These are phyloP conservation scores for Zelleria hepariella DNA, from an alignment of 2,888 invertebrate genomes.

Conservation along the genomic window DNA sequence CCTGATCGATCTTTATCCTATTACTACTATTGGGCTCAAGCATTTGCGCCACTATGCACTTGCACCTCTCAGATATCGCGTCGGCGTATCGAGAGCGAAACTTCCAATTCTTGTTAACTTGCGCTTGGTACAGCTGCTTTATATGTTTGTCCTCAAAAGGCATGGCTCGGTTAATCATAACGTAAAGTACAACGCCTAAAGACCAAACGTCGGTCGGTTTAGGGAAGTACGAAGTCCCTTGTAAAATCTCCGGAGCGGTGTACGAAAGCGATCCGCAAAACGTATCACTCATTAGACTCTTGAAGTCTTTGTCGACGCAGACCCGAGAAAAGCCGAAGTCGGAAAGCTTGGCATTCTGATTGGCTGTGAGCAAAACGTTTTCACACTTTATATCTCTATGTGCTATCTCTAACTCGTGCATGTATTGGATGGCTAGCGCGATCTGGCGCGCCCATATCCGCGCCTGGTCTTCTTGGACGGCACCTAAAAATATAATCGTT, in stretches of 20 bases:
- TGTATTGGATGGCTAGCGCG: conserved; percentile 78
- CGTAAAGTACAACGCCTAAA: conserved; percentile 82
- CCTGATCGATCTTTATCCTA: conserved; percentile 73
- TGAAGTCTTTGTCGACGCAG: conserved; percentile 50
- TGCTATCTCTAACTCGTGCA: conserved; percentile 81
- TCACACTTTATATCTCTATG: conserved; percentile 89
- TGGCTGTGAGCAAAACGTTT: conserved; percentile 80
- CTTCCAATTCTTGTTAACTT: conserved; percentile 75
- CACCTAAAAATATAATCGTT: too few species aligned
- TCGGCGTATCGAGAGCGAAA: conserved; percentile 77
- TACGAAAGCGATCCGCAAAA: conserved; percentile 91
- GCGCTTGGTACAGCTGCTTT: conserved; percentile 75
- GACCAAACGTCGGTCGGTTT: conserved; percentile 87
- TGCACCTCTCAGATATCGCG: conserved; percentile 72
- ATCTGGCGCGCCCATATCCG: conserved; percentile 81
- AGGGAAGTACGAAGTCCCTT: conserved; percentile 79
- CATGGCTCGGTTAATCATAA: conserved; percentile 87
- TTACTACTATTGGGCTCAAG: conserved; percentile 77
- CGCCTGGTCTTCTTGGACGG: conserved; percentile 77
- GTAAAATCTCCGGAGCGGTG: conserved; percentile 89
- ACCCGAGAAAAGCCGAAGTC: conserved; percentile 85
- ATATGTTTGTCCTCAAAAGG: conserved; percentile 86
- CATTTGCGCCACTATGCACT: conserved; percentile 72
- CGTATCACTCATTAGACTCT: conserved; percentile 77
- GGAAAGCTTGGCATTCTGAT: conserved; percentile 83